Conservation (phyloP, 2,888 invertebrate genomes). For the Sinodicranocentrus sp. region DNA sequence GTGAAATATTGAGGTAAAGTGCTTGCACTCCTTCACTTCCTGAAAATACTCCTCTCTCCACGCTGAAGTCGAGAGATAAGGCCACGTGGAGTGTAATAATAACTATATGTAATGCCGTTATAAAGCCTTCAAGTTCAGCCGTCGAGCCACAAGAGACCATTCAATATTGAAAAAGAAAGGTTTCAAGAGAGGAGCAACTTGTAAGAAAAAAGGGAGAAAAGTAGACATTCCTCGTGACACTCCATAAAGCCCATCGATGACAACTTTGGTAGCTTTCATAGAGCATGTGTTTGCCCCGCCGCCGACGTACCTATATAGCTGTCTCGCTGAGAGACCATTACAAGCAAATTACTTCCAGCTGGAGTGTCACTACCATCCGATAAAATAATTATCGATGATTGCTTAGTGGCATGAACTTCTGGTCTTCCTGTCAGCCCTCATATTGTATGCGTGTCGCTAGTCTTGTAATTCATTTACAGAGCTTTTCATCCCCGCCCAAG, state of each 20-base stretch:
- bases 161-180: no score
- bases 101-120: constrained; percentile 50
- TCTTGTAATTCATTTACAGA: constrained; percentile 23
- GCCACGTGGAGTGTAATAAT: constrained; percentile 49
- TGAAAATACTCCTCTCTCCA: not conserved
- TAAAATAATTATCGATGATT: constrained; percentile 67
- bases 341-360: constrained; percentile 67
- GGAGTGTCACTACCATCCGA: constrained; percentile 68
- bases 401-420: constrained; percentile 54
- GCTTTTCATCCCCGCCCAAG: no score
- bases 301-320: no score
- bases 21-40: not conserved
- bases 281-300: constrained; percentile 9
- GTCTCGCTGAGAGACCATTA: constrained; percentile 44
- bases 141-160: constrained; percentile 49
- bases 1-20: no score
- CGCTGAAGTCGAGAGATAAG: constrained; percentile 49
- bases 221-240: constrained; percentile 39
- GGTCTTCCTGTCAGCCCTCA: constrained; percentile 18
- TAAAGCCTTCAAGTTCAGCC: constrained; percentile 57
- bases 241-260: constrained; percentile 60
- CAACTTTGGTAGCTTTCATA: constrained; percentile 47
- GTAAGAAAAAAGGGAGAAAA: constrained; percentile 4
- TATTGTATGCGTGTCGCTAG: not conserved
- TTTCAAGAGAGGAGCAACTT: constrained; percentile 20